Evolutionary conservation across 2,888 invertebrate species (phyloP), one percentile per base, ranked within the genome.

Genomic region (Heliconius erato): DNA sequence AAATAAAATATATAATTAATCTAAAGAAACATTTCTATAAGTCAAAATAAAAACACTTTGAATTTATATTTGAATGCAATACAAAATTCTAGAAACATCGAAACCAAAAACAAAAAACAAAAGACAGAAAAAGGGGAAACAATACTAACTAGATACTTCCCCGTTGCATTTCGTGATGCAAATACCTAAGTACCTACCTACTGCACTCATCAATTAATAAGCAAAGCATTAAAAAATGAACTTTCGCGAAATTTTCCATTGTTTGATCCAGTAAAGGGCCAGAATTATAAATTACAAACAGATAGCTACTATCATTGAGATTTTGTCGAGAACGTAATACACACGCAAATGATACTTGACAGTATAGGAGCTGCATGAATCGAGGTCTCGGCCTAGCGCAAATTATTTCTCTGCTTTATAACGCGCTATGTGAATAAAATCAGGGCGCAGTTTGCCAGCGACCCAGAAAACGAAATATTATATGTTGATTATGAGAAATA

Each of bases 351-450:
- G 80, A 76, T 59, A 77, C 81, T 81, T 63, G 77, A 71, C 80
- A 74, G 63, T 69, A 69, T 44, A 77, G 81, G 63, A 77, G 77
- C 76, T 71, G n/a, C 16, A 80, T 76, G 63, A 77, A 81, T 76
- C 71, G 77, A 81, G 77, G 81, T 76, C 77, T 81, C 81, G 71
- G 77, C 81, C 81, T 78, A 77, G 71, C 63, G 32, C 74, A 76
- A 81, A 81, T 77, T 81, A 81, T 81, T 81, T 81, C 32, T 59
- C 71, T 81, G 71, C 77, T 77, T 81, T 81, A 77, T 81, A 81
- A 81, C 76, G 81, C 68, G 76, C 81, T 71, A 77, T 77, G 76
- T 59, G 77, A 81, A 81, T 81, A 81, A 81, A 81, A 77, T 81
- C 77, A 77, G 81, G 71, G 63, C 81, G 77, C n/a, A 28, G 63